Base-by-base conservation (phyloP, 2,113 vertebrate genomes). In the Ameiurus melas region DNA sequence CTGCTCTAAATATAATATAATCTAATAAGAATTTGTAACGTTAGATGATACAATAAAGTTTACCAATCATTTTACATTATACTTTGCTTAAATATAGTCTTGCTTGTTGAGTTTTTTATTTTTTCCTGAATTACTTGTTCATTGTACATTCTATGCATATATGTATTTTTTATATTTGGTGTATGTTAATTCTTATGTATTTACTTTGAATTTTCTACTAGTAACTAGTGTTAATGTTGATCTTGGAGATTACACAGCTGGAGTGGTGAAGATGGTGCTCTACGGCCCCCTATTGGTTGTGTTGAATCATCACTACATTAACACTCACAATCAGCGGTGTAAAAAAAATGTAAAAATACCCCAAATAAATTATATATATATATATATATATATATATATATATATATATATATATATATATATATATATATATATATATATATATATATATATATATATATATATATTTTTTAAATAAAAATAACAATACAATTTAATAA, bases 241-340 rank as follows among this genome's bases (percentile, higher is more conserved):
- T 78, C 25, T 16, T 7, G 0, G 20, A 13, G 4, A 2, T 16
- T 25, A 19, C 22, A 30, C 13, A 53, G n/a, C 12, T 51, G 62
- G 25, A n/a, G 51, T 53, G 43, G 27, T 68, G 58, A 30, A 10
- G 33, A 43, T 16, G 22, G 14, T 68, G 16, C 58, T 85, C 47
- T 55, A 68, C 58, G 43, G 58, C 71, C 71, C 51, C 70, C 87
- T 84, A 53, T 60, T 68, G 83, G 58, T 57, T 33, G 17, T 80
- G 16, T n/a, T 33, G 53, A 30, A 19, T 12, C 9, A 80, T 20
- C 7, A 20, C 1, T 20, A 78, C 78, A 57, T 33, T 33, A 75
- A 75, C 19, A 39, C 8, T 20, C 14, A 33, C 68, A n/a, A 10
- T 75, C 3, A 12, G 22, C 27, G 12, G 3, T 77, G 22, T 4